Base-by-base conservation (phyloP, 1,140 invertebrate species). In the Zaprionus kolodkinae region DNA sequence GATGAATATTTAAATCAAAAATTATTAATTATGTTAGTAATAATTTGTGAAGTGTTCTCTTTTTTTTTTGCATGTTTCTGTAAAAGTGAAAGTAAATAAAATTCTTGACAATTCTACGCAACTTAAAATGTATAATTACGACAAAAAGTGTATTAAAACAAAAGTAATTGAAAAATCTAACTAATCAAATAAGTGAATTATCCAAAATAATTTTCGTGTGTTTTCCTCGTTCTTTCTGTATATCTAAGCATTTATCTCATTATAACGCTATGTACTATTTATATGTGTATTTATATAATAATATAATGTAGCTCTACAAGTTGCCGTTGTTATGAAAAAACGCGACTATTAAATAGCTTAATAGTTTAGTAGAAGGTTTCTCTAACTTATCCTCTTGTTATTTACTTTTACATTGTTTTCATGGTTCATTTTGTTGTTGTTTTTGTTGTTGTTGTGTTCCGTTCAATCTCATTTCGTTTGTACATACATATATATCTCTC, bases 321-420 rank as follows among this genome's bases (percentile, higher is more conserved):
- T 76, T 61, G 59, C 54, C 27, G 50, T 78, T 78, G 69, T 62
- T 71, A 43, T 56, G 78, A 81, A 68, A 82, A 82, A 83, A 82
- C 74, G 54, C 76, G 74, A 72, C 77, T 64, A 70, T 61, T 71
- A 61, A 80, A 60, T 80, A 73, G 77, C 55, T 84, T 78, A 80
- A 69, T 75, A 72, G 54, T 68, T 69, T 79, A 74, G 68, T 63
- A 78, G 40, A 73, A 68, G 72, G 48, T 76, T 54, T 55, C 48
- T 57, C 55, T 54, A 48, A 25, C 30, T 48, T 55, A 40, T 82
- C 35, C 17, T 35, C 33, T 40, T 40, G 25, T 48, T 27, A 38
- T 25, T 30, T 3, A 10, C 25, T 38, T 61, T 71, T 55, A 52
- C 10, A 43, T 43, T 61, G 9, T n/a, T 50, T 48, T 81, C 64